These are phyloP conservation scores for Tenthredo livida DNA, from an alignment of 2,888 invertebrate genomes.

Conservation along the genomic window DNA sequence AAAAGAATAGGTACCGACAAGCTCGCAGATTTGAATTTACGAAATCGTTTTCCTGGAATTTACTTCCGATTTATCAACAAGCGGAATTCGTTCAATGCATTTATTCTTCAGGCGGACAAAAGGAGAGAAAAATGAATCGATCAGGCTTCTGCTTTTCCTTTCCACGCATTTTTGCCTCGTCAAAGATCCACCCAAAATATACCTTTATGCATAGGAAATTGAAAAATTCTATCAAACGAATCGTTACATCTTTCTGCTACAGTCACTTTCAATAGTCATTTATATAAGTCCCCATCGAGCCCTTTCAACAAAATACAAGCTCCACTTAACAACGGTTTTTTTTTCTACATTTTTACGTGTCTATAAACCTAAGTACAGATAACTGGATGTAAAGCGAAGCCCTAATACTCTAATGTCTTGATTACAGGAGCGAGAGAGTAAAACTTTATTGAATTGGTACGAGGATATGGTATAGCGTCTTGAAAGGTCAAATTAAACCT, in stretches of 20 bases:
- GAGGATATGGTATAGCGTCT: neutral
- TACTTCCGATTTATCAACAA: conserved; percentile 24
- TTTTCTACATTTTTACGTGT: neutral
- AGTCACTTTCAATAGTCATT: neutral
- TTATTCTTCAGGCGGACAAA: neutral
- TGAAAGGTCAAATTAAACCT: conserved; percentile 14
- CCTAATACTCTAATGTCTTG: neutral
- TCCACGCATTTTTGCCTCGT: neutral
- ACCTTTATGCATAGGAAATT: neutral
- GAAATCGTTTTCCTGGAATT: conserved; percentile 6
- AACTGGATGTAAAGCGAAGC: neutral
- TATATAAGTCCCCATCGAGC: neutral
- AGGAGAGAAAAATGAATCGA: neutral
- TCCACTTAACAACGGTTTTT: neutral
- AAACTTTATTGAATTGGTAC: conserved; percentile 1
- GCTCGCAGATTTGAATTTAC: neutral
- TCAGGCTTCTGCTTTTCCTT: neutral
- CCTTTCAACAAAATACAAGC: conserved; percentile 7
- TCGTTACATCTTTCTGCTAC: neutral
- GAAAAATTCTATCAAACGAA: conserved; percentile 6
- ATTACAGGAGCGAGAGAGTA: neutral
- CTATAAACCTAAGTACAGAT: neutral
- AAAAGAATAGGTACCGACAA: neutral
- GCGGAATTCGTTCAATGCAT: neutral
- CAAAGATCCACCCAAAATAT: neutral